Evolutionary conservation across 1,140 invertebrate genomes (phyloP).

Genomic region (Drosophila lacertosa): DNA sequence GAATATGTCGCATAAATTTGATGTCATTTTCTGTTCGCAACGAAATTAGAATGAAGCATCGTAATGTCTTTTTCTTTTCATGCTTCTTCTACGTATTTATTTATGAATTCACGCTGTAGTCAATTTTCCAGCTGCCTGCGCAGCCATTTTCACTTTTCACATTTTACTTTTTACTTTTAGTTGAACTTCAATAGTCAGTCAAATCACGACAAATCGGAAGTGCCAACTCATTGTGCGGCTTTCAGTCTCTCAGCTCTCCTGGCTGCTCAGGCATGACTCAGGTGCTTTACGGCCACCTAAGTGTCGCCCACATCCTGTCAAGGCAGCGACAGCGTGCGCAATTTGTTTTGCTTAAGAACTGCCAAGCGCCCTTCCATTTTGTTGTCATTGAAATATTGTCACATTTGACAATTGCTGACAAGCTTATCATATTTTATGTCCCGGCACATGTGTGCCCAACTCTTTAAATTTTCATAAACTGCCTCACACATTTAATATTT

Average conservation of each 20-base stretch:
- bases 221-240: constrained; percentile 58
- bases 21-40: constrained; percentile 24
- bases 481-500: constrained; percentile 56
- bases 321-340: constrained; percentile 43
- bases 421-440: constrained; percentile 44
- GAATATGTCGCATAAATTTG: constrained; percentile 38
- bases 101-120: constrained; percentile 54
- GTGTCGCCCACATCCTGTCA: constrained; percentile 23
- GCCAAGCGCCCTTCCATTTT: neutral
- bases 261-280: constrained; percentile 65
- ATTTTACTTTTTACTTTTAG: constrained; percentile 45
- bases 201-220: constrained; percentile 51
- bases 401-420: constrained; percentile 72
- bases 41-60: constrained; percentile 69
- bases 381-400: constrained; percentile 75
- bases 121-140: constrained; percentile 69
- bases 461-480: constrained; percentile 42
- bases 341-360: constrained; percentile 55
- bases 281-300: constrained; percentile 41
- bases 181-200: constrained; percentile 23
- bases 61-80: constrained; percentile 30
- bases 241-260: neutral
- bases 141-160: constrained; percentile 65
- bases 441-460: constrained; percentile 18
- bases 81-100: constrained; percentile 42